These are phyloP conservation scores for Clitarchus hookeri DNA, from an alignment of 2,888 invertebrate genomes.

Conservation along the genomic window DNA sequence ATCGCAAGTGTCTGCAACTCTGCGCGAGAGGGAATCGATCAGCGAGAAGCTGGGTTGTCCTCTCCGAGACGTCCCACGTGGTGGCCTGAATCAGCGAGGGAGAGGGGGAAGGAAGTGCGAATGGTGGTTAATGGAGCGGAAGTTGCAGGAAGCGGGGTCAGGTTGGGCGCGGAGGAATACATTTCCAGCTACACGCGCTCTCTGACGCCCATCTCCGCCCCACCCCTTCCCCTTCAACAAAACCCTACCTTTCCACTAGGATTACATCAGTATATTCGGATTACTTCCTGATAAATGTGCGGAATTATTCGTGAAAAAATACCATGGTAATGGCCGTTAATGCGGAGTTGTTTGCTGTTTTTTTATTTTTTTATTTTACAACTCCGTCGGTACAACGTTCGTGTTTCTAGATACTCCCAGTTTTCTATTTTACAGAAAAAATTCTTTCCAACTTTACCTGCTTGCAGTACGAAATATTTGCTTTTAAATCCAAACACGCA, in stretches of 20 bases:
- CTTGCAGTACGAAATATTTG: too few relatives aligned
- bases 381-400: too few relatives aligned
- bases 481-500: too few relatives aligned
- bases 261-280: not conserved
- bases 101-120: not conserved
- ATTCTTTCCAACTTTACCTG: too few relatives aligned
- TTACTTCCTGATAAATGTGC: not conserved
- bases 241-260: not conserved
- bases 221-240: too few relatives aligned
- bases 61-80: not conserved
- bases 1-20: too few relatives aligned
- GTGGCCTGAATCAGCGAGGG: not conserved
- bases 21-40: too few relatives aligned
- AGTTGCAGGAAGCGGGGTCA: not conserved
- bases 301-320: not conserved
- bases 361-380: not conserved
- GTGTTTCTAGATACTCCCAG: too few relatives aligned
- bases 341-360: not conserved
- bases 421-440: too few relatives aligned
- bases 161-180: not conserved
- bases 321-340: not conserved
- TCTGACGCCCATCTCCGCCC: not conserved
- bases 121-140: conserved; percentile 7
- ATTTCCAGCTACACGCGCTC: not conserved
- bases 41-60: too few relatives aligned